Evolutionary conservation across 2,797 vertebrate genomes (phyloP).

Genomic region (Melanotaenia trifasciata): DNA sequence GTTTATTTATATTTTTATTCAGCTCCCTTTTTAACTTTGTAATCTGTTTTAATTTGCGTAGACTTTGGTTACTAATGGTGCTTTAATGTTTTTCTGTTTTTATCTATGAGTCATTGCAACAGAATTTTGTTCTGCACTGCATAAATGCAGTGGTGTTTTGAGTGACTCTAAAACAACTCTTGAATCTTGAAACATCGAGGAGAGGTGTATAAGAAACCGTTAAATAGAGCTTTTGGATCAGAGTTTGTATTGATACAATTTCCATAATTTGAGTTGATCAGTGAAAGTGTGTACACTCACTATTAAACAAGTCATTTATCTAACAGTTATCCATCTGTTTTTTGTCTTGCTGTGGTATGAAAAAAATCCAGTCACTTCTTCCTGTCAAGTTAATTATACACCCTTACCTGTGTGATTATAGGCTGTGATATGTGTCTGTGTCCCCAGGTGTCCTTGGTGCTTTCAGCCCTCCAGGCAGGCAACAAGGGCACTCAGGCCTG

Average conservation of each 20-base stretch:
- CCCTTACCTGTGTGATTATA: constrained; percentile 31
- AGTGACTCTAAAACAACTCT: neutral
- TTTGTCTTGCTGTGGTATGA: neutral
- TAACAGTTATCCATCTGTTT: neutral
- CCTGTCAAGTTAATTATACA: neutral
- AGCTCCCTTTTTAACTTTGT: no score
- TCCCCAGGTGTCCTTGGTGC: constrained; percentile 83
- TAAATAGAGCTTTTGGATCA: neutral
- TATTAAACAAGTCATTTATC: neutral
- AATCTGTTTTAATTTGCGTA: no score
- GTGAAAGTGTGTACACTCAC: neutral
- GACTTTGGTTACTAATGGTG: no score
- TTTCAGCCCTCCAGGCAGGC: constrained; percentile 96
- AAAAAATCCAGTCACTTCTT: neutral
- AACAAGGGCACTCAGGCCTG: constrained; percentile 99
- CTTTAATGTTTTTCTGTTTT: neutral
- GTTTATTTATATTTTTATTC: no score
- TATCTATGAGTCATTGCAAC: neutral
- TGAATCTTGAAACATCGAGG: neutral
- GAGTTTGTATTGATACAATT: neutral
- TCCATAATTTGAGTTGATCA: neutral
- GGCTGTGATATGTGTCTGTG: constrained; percentile 18
- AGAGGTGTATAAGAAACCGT: neutral
- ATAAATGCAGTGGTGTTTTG: neutral
- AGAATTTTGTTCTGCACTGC: neutral